phyloP scores from a whole-genome alignment of 1,140 invertebrate genomes.

The Acromyrmex charruanus region DNA sequence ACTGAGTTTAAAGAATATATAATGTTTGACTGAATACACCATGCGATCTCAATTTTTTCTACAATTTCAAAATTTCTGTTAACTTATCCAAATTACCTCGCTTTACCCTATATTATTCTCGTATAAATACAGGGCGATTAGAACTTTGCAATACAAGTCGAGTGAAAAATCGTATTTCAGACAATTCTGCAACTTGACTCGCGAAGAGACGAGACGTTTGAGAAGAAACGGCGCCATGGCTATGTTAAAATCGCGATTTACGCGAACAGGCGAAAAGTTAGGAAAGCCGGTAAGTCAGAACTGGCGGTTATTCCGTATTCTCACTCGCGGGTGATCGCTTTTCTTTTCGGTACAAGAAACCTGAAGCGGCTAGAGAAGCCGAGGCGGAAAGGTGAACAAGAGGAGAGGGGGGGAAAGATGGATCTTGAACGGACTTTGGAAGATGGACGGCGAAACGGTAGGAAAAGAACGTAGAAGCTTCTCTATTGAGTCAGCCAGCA shows the following conservation, averaged over 20 bases:
- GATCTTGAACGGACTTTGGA: neutral
- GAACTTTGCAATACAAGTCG: neutral
- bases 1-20: too few relatives aligned
- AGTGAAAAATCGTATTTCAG: constrained; percentile 22
- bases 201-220: constrained; percentile 30
- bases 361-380: neutral
- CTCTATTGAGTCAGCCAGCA: constrained; percentile 72
- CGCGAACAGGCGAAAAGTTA: constrained; percentile 21
- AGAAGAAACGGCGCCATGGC: constrained; percentile 36
- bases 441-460: neutral
- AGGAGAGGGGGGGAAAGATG: neutral
- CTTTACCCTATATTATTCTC: neutral
- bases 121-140: constrained; percentile 6
- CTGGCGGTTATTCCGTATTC: constrained; percentile 34
- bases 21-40: too few relatives aligned
- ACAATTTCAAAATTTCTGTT: too few relatives aligned
- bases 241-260: constrained; percentile 56
- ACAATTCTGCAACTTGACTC: constrained; percentile 13
- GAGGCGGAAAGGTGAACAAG: constrained; percentile 34
- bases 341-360: constrained; percentile 40
- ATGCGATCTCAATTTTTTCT: too few relatives aligned
- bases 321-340: constrained; percentile 20
- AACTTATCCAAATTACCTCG: too few relatives aligned
- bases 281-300: constrained; percentile 7
- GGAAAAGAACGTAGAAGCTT: constrained; percentile 11